Evolutionary conservation across 2,113 vertebrate genomes (phyloP).

Genomic region (Todiramphus saurophagus): DNA sequence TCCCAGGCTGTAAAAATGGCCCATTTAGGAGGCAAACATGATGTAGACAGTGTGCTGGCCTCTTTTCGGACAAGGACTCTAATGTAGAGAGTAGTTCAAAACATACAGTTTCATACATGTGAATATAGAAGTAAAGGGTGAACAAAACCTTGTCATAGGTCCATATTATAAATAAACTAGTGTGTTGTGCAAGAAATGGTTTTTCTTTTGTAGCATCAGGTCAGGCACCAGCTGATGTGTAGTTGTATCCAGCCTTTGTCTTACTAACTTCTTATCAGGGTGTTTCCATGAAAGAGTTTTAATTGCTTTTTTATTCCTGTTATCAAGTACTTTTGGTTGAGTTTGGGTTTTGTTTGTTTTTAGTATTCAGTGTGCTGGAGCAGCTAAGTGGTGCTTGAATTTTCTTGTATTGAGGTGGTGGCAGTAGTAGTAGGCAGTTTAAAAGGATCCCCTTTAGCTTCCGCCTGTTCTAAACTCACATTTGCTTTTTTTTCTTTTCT

Average conservation of each 20-base stretch:
- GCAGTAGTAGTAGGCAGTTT: not conserved
- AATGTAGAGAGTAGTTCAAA: rapidly evolving
- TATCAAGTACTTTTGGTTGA: not conserved
- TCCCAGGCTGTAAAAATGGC: not conserved
- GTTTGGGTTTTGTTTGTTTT: not conserved
- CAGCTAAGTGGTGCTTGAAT: not conserved
- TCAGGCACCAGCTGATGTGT: not conserved
- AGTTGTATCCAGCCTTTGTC: not conserved
- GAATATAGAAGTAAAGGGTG: not conserved
- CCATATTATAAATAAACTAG: not conserved
- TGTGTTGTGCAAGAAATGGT: not conserved
- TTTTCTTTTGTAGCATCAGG: not conserved
- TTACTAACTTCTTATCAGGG: not conserved
- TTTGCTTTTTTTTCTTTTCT: not conserved
- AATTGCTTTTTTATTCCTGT: not conserved
- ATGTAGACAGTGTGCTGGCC: not conserved
- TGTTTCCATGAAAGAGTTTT: not conserved
- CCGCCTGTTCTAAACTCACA: not conserved
- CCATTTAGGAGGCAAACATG: not conserved
- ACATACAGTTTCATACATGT: rapidly evolving
- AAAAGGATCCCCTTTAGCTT: not conserved
- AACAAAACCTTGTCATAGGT: not conserved
- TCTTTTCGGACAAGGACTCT: not conserved
- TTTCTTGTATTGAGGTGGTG: not conserved
- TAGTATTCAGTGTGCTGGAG: not conserved